Conservation (phyloP, 2,797 vertebrate genomes). For the Bradypodion pumilum region DNA sequence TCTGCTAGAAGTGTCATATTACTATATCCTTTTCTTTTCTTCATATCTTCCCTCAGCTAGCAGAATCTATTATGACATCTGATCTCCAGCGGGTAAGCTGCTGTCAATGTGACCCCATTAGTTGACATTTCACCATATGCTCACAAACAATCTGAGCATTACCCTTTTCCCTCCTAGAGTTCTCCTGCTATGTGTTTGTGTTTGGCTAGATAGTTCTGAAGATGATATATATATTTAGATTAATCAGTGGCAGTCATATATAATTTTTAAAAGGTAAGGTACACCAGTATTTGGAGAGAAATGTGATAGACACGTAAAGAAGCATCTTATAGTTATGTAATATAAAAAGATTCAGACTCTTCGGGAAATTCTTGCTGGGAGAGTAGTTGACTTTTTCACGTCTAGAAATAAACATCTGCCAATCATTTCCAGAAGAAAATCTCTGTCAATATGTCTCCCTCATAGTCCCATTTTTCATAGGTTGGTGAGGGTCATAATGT, state of each 20-base stretch:
- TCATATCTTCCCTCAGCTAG: slow-evolving; percentile 58
- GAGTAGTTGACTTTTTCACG: background rate
- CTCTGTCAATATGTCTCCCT: background rate
- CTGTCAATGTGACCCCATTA: slow-evolving; percentile 43
- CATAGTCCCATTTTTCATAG: too few relatives aligned
- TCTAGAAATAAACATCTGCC: background rate
- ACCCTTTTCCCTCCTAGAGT: slow-evolving; percentile 9
- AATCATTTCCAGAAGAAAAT: background rate
- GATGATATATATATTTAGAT: background rate
- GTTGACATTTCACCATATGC: slow-evolving; percentile 36
- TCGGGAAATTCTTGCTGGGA: background rate
- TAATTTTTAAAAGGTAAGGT: slow-evolving; percentile 18
- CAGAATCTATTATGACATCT: slow-evolving; percentile 64
- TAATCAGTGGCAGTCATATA: background rate
- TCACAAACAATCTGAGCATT: slow-evolving; percentile 45
- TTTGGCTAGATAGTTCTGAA: slow-evolving; percentile 33
- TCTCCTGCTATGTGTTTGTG: slow-evolving; percentile 42
- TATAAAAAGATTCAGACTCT: background rate
- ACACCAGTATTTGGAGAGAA: background rate
- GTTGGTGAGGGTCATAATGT: too few relatives aligned
- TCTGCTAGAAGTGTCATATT: background rate
- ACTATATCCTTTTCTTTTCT: slow-evolving; percentile 48
- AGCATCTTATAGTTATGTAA: background rate
- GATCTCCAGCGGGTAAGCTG: slow-evolving; percentile 64
- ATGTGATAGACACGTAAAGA: background rate